Evolutionary conservation across 2,888 invertebrate species (phyloP).

Genomic region (Camptogramma bilineatum): DNA sequence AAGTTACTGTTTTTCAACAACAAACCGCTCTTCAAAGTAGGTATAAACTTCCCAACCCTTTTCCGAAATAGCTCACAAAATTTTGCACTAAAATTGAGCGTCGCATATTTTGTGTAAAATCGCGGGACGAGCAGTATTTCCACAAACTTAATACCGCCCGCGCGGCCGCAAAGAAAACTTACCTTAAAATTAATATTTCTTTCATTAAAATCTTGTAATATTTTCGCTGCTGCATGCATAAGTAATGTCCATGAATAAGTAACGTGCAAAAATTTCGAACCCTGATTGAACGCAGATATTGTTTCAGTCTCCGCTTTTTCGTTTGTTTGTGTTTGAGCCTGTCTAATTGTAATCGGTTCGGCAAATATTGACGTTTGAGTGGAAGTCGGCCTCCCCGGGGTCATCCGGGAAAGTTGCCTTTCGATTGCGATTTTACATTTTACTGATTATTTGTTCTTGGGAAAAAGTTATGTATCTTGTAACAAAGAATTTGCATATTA

Average conservation of each 20-base stretch:
- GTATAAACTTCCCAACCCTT: constrained; percentile 18
- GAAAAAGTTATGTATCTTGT: constrained; percentile 4
- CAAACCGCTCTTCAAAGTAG: constrained; percentile 15
- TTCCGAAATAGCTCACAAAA: constrained; percentile 31
- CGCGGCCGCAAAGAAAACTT: constrained; percentile 81
- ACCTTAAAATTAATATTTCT: constrained; percentile 85
- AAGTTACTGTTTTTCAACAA: background rate
- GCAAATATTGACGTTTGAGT: constrained; percentile 40
- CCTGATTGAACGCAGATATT: constrained; percentile 59
- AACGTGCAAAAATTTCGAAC: constrained; percentile 74
- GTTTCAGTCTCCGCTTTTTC: constrained; percentile 37
- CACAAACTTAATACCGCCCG: constrained; percentile 74
- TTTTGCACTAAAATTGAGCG: constrained; percentile 54
- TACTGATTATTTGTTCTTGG: constrained; percentile 21
- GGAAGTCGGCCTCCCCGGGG: constrained; percentile 30
- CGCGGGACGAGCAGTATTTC: constrained; percentile 39
- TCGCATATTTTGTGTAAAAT: constrained; percentile 48
- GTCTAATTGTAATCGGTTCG: constrained; percentile 45
- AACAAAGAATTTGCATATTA: background rate
- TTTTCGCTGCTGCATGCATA: constrained; percentile 86
- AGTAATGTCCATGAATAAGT: constrained; percentile 84
- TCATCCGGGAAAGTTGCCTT: constrained; percentile 37
- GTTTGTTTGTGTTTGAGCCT: constrained; percentile 43
- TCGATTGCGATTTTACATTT: constrained; percentile 26
- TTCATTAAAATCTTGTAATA: constrained; percentile 87